Conservation (phyloP, 1,140 invertebrate species). For the Bombus difficillimus region DNA sequence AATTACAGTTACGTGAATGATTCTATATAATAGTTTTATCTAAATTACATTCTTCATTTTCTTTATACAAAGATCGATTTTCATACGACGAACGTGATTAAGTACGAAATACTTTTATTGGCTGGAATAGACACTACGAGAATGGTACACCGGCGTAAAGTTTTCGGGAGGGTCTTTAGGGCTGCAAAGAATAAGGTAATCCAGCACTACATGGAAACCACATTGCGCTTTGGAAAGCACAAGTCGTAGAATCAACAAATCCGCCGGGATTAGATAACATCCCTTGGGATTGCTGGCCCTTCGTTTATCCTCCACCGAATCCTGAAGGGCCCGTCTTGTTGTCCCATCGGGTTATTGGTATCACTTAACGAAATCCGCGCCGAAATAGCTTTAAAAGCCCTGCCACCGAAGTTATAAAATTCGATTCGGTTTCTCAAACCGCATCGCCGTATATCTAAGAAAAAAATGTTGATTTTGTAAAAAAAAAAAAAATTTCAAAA, state of each 20-base stretch:
- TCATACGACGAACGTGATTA: conserved; percentile 12
- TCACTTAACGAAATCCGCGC: conserved; percentile 72
- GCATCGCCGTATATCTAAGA: background rate
- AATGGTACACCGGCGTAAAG: conserved; percentile 5
- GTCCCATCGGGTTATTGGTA: conserved; percentile 72
- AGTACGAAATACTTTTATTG: background rate
- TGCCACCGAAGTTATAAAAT: conserved; percentile 13
- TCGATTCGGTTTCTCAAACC: conserved; percentile 28
- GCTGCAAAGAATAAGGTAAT: conserved; percentile 69
- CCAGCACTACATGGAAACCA: conserved; percentile 73
- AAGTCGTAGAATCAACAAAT: conserved; percentile 71
- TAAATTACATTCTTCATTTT: no score
- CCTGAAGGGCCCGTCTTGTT: conserved; percentile 63
- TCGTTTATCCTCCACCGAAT: conserved; percentile 61
- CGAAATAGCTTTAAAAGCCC: conserved; percentile 64
- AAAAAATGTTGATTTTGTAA: no score
- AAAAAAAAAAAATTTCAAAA: background rate
- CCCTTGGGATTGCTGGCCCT: conserved; percentile 68
- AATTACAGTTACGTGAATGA: no score
- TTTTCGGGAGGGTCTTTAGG: conserved; percentile 38
- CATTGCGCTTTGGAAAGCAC: conserved; percentile 70
- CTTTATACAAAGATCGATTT: background rate
- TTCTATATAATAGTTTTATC: no score
- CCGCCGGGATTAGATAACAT: conserved; percentile 69
- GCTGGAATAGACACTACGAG: background rate